Percentiles rank a stretch among this genome's conserved stretches.
Conservation (phyloP, 35 echinoderm and acorn worm genomes). For the Heliocidaris tuberculata region DNA sequence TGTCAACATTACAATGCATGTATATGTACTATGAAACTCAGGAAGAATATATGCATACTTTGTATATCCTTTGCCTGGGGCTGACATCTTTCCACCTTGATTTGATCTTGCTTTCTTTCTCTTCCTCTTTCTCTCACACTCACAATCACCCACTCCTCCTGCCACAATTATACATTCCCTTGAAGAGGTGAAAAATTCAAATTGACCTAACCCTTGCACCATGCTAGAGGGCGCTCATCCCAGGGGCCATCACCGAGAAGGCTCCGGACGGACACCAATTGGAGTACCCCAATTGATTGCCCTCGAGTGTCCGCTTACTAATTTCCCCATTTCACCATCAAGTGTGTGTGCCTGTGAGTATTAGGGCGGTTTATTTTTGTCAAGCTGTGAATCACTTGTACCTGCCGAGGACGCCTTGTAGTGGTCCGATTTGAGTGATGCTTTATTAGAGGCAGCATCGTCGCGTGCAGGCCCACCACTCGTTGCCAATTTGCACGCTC, state of each 20-base stretch:
- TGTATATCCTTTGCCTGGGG: not conserved
- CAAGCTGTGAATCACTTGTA: not conserved
- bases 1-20: no score
- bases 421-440: no score
- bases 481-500: not conserved
- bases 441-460: not conserved
- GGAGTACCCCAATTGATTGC: not conserved
- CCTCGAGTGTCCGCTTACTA: not conserved
- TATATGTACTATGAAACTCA: not conserved
- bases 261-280: not conserved
- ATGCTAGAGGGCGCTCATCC: not conserved
- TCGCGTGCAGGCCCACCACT: not conserved
- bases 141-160: not conserved
- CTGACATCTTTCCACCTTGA: not conserved
- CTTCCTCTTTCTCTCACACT: not conserved
- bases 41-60: not conserved
- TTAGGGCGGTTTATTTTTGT: not conserved
- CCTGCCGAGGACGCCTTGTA: not conserved
- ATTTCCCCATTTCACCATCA: not conserved
- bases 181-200: not conserved
- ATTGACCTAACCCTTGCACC: not conserved
- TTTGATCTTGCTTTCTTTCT: not conserved
- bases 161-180: not conserved
- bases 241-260: not conserved
- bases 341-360: slow-evolving; percentile 7